Base-by-base conservation (phyloP, 1,140 invertebrate species). In the Pachypeltis micranthus region DNA sequence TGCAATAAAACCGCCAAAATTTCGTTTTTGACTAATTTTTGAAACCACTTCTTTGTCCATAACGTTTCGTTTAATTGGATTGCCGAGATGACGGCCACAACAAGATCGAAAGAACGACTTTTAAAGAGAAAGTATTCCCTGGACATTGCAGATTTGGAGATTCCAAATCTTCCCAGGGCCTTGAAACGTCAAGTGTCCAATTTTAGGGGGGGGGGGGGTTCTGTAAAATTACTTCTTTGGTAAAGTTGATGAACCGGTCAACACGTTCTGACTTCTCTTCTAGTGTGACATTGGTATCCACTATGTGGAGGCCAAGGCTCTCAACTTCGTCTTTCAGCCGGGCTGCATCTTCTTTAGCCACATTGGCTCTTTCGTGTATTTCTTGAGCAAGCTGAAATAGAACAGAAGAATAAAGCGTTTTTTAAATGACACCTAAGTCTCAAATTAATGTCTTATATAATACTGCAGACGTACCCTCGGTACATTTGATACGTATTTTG, bases 271-370 rank as follows among this genome's bases (percentile, higher is more conserved):
- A 86, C 29, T 90, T 78, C 23, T 84, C 76, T 29, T 80, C 76
- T 31, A 95, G 82, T 70, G 84, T 79, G 19, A 79, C 76, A 47
- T 84, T 83, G 0, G 88, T 89, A 24, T 81, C 80, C 29, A 82
- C 79, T 0, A 96, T 85, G 44, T 87, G 79, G 10, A 78, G 79
- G 66, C 78, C 81, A 34, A 96, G 75, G 62, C 82, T 81, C 62
- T 87, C 84, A 4, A 91, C 88, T 72, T 91, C 86, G 57, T 87
- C 84, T 44, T 83, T 81, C 14, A 96, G 76, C 62, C 82, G 80
- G 1, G 80, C 78, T 0, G 90, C 91, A 60, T 85, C 83, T 2
- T 80, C 75, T 72, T 89, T 87, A 0, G 90, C 87, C 55, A 84
- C 77, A 61, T 86, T 83, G 0, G 91, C 87, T 68, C 88, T 85